Base-by-base conservation (phyloP, 2,888 invertebrate genomes). In the Bombyx huttoni region DNA sequence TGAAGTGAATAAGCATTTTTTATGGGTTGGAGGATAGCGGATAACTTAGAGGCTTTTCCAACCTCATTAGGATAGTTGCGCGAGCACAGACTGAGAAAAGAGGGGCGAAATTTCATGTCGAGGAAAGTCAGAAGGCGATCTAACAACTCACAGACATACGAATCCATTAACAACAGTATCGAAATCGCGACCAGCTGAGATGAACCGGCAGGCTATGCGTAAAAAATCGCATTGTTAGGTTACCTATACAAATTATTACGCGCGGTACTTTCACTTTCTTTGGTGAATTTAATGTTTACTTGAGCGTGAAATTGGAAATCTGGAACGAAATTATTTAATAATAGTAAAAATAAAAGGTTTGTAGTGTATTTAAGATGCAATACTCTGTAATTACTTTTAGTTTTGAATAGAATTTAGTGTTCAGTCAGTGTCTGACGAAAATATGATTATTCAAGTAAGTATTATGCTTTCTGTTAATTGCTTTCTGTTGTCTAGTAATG, bases 261-360 rank as follows among this genome's bases (percentile, higher is more conserved):
- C n/a, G 48, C 45, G 33, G 13, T 14, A 66, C 85, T 79, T 81
- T 81, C 79, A 78, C 80, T 81, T 77, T 78, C 70, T 61, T 67
- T 61, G 50, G 58, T 58, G 56, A 59, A 61, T 65, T 61, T 60
- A 54, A 58, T 59, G 68, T 58, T 70, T 72, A 75, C 54, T 73
- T 56, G 62, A 69, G 75, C 82, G 67, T 82, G 76, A 85, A 84
- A 87, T 84, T 78, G 58, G 68, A 73, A 68, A 70, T 69, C 61
- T 57, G 68, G 60, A 60, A 65, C 64, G 61, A 60, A 57, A 62
- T 63, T 64, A 60, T 63, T 61, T 58, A 67, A 24, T 40, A 40
- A 67, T 57, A 62, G 54, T 64, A 74, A 69, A 71, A 66, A 61
- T 63, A 67, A 67, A 64, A 67, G 54, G 55, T 40, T 49, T 47